Evolutionary conservation across 2,113 vertebrate genomes (phyloP), one percentile per base, ranked within the genome.

Genomic region (Peromyscus leucopus): DNA sequence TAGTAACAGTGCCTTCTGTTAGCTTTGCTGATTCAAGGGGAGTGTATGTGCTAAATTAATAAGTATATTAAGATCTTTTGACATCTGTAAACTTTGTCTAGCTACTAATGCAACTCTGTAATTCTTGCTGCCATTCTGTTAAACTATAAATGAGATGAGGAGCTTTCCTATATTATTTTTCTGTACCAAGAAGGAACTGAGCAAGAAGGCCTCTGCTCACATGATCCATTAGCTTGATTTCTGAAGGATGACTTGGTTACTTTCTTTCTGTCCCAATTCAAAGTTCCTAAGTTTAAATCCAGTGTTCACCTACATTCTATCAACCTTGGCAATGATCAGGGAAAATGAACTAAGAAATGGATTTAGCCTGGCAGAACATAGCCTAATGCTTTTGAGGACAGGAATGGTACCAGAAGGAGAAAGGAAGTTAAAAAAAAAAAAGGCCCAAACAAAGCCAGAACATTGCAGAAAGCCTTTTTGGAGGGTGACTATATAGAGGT

Each of bases 1-100:
- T 65, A 69, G 19, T 72, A 84, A 79, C 71, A 78, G 55, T 71
- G 28, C 88, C 82, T 95, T 97, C 83, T 97, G 95, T 90, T 96
- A 97, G 55, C 86, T 93, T 87, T 61, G 42, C 63, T 71, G 79
- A 93, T 91, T 94, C 80, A 92, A 36, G 87, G 61, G 63, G 48
- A 94, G 87, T 83, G 1, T 33, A 71, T 92, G 42, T 93, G n/a
- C 46, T 94, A 83, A 91, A 87, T 94, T 94, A 96, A 75, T 57
- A 95, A 94, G 42, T 93, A 26, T 71, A 90, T 90, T 87, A 94
- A 95, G 57, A 87, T 90, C 61, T 59, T 82, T 57, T 71, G 75
- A 88, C 59, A 51, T 95, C 6, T 90, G 26, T 85, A 85, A 89
- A 0, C 69, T 93, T 96, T 80, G 86, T 19, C 89, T 85, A 91